Evolutionary conservation across 2,113 vertebrate species (phyloP), one percentile per base, ranked within the genome.

Genomic region (Paedocypris sp.): DNA sequence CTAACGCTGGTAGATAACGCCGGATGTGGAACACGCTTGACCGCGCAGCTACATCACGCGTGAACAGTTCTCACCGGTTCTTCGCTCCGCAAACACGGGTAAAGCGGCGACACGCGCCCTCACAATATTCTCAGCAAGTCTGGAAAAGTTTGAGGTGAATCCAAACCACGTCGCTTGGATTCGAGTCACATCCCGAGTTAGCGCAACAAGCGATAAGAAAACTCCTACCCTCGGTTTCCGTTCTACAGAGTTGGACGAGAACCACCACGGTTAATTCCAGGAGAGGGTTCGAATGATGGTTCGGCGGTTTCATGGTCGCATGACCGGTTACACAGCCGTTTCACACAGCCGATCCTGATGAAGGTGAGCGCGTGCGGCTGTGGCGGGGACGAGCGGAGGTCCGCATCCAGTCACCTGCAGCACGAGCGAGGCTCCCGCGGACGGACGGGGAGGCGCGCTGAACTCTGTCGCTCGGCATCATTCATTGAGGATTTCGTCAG

Each of bases 151-250:
- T n/a, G n/a, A n/a, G n/a, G n/a, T n/a, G n/a, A n/a, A n/a, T n/a
- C n/a, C n/a, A n/a, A n/a, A n/a, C n/a, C n/a, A n/a, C n/a, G n/a
- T n/a, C 25, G 25, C 8, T 31, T 49, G 8, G 6, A 51, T 28
- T 28, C 12, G 19, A 4, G 12, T 51, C 11, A 22, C 22, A 32
- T 7, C n/a, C n/a, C n/a, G n/a, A n/a, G n/a, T n/a, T n/a, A n/a
- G 20, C 45, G 36, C 9, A 47, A 11, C 8, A 6, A 1, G 6
- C n/a, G 42, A 10, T 5, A 6, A 29, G 10, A 16, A 11, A 2
- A 23, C 15, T n/a, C 23, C 15, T 69, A 69, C 66, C 66, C 52
- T 64, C 47, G 16, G 46, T 29, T 31, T 48, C 13, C 38, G 38
- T 22, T 20, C 38, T 45, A 15, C 52, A 39, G 3, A 52, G 38